Evolutionary conservation across 2,888 invertebrate species (phyloP).

Genomic region (Zygogramma bicolorata): DNA sequence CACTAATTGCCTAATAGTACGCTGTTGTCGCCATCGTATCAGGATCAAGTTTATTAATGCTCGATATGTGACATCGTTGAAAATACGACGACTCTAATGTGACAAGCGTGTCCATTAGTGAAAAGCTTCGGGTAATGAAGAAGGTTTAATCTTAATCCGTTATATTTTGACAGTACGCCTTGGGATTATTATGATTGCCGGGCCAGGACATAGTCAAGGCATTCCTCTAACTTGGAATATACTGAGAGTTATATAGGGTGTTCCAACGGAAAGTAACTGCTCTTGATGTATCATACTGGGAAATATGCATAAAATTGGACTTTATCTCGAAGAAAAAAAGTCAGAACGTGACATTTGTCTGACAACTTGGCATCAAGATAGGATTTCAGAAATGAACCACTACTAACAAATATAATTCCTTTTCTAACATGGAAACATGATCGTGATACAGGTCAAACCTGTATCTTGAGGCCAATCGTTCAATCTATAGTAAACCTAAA

Average conservation of each 20-base stretch:
- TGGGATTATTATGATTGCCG: neutral
- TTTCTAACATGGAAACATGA: too few relatives aligned
- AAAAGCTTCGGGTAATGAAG: constrained; percentile 12
- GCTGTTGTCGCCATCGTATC: constrained; percentile 17
- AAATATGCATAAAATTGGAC: too few relatives aligned
- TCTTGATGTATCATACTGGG: too few relatives aligned
- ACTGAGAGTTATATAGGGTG: neutral
- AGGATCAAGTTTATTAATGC: constrained; percentile 18
- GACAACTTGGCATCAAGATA: too few relatives aligned
- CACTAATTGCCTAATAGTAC: constrained; percentile 11
- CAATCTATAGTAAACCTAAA: too few relatives aligned
- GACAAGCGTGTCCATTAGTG: constrained; percentile 25
- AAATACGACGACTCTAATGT: constrained; percentile 18
- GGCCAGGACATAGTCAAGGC: neutral
- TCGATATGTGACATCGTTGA: constrained; percentile 10
- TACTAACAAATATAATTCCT: too few relatives aligned
- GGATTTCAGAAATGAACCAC: too few relatives aligned
- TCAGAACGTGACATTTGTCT: too few relatives aligned
- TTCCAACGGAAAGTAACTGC: too few relatives aligned
- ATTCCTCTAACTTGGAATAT: neutral
- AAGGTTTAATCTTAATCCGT: neutral
- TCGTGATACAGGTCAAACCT: too few relatives aligned
- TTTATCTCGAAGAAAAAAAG: too few relatives aligned
- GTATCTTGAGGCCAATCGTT: too few relatives aligned
- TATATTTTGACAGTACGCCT: constrained; percentile 5